These are phyloP conservation scores for Zootermopsis nevadensis DNA, from an alignment of 2,888 invertebrate genomes.

Conservation along the genomic window DNA sequence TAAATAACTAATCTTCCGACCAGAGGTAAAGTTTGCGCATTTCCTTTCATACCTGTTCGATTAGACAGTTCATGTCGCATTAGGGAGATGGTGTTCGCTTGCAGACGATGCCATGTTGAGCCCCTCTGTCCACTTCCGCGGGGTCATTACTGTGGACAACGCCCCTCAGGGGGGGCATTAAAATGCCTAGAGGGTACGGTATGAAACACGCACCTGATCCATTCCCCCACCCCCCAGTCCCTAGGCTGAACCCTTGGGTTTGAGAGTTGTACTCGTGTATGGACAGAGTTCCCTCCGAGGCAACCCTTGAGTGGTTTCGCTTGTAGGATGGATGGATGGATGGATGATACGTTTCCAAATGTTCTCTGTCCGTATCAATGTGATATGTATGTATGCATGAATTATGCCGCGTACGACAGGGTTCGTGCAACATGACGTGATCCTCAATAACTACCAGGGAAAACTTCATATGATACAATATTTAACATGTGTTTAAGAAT, in stretches of 20 bases:
- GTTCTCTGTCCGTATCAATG: background rate
- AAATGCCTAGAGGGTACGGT: slow-evolving; percentile 45
- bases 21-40: no score
- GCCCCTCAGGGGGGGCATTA: slow-evolving; percentile 50
- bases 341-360: slow-evolving; percentile 5
- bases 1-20: no score
- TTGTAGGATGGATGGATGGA: background rate
- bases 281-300: slow-evolving; percentile 21
- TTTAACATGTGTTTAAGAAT: no score
- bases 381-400: no score
- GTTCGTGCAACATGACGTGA: no score
- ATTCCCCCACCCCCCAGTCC: slow-evolving; percentile 29
- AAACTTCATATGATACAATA: no score
- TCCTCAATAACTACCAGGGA: no score
- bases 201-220: slow-evolving; percentile 43
- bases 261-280: slow-evolving; percentile 1
- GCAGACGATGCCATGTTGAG: slow-evolving; percentile 4
- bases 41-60: no score
- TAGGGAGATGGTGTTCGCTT: slow-evolving; percentile 1
- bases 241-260: slow-evolving; percentile 23
- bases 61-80: slow-evolving; percentile 11
- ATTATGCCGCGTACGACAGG: no score
- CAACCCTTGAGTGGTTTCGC: slow-evolving; percentile 35
- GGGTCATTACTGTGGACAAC: slow-evolving; percentile 49
- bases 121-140: slow-evolving; percentile 28